Percentiles rank a stretch among this genome's conserved stretches.
phyloP scores from a whole-genome alignment of 2,797 vertebrate species.

The Brachymystax lenok region DNA sequence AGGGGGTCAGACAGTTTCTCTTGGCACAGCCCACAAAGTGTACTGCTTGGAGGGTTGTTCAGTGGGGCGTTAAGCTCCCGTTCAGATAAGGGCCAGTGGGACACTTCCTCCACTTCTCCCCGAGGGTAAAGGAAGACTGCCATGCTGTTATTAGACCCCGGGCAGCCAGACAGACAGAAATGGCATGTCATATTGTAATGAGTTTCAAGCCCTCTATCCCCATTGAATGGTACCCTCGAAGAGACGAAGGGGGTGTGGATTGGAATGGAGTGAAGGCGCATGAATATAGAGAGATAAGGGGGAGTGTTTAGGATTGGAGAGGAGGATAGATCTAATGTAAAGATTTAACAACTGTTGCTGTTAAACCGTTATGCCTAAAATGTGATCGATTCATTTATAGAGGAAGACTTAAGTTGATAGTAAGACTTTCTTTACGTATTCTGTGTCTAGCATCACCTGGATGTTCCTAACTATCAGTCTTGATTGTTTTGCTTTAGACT shows the following conservation, averaged over 20 bases:
- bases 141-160: slow-evolving; percentile 49
- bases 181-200: neutral
- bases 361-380: too few relatives aligned
- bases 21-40: neutral
- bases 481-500: neutral
- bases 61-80: neutral
- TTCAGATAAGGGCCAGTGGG: slow-evolving; percentile 20
- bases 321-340: neutral
- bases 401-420: too few relatives aligned
- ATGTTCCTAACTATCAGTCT: neutral
- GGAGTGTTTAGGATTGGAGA: neutral
- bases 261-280: too few relatives aligned
- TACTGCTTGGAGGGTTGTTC: neutral
- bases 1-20: neutral
- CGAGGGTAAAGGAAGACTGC: slow-evolving; percentile 18
- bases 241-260: neutral
- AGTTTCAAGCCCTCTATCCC: neutral
- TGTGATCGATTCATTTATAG: too few relatives aligned
- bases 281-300: neutral
- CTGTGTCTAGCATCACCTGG: too few relatives aligned
- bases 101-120: slow-evolving; percentile 40
- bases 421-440: too few relatives aligned
- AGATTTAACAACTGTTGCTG: too few relatives aligned
- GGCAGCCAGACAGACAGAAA: neutral
- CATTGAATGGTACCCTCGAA: neutral